phyloP scores from a whole-genome alignment of 2,888 invertebrate genomes.

The Loripinus fragilis region DNA sequence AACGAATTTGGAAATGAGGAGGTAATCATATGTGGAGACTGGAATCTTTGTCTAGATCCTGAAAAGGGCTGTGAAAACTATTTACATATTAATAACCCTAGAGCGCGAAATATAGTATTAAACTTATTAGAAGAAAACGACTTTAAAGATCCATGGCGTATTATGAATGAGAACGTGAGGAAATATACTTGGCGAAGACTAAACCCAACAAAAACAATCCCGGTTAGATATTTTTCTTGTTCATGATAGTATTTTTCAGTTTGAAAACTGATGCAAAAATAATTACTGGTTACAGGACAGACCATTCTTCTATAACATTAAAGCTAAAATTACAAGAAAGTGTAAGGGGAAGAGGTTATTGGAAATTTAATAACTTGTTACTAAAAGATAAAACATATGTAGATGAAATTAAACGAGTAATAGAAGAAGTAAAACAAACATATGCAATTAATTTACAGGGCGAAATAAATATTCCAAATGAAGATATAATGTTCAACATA shows the following conservation, averaged over 20 bases:
- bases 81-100: constrained; percentile 4
- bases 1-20: neutral
- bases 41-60: neutral
- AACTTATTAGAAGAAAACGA: neutral
- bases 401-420: neutral
- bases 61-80: neutral
- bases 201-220: neutral
- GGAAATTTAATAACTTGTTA: too few relatives aligned
- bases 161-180: neutral
- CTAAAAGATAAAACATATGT: too few relatives aligned
- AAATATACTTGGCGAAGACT: neutral
- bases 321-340: neutral
- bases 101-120: neutral
- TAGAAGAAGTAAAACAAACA: neutral
- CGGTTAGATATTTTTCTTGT: neutral
- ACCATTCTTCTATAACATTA: neutral
- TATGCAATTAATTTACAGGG: too few relatives aligned
- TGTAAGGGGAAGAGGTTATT: neutral
- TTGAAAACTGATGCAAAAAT: neutral
- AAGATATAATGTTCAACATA: too few relatives aligned
- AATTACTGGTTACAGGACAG: constrained; percentile 1
- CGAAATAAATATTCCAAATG: neutral
- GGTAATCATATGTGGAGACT: neutral
- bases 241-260: neutral
- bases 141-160: neutral